Conservation (phyloP, 2,888 invertebrate genomes). For the Philaethria dido region DNA sequence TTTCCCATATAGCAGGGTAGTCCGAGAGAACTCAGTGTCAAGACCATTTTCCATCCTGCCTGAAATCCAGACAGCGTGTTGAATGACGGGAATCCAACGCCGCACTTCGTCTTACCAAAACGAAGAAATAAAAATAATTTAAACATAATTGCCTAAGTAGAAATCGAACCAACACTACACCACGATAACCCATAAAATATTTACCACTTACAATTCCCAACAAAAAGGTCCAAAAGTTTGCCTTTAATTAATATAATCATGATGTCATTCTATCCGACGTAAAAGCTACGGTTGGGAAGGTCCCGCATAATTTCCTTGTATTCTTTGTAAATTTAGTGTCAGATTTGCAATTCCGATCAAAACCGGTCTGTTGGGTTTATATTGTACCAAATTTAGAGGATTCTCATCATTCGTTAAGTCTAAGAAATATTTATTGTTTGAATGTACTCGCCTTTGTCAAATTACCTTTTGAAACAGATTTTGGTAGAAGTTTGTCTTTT, state of each 20-base stretch:
- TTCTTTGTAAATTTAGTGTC: slow-evolving; percentile 70
- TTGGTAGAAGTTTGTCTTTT: neutral
- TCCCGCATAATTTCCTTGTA: slow-evolving; percentile 71
- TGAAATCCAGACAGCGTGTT: no score
- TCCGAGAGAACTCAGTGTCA: no score
- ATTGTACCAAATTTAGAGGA: slow-evolving; percentile 43
- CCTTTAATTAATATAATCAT: slow-evolving; percentile 35
- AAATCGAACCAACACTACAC: no score
- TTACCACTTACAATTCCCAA: neutral
- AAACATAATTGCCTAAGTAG: no score
- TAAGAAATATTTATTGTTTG: slow-evolving; percentile 30
- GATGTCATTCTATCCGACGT: slow-evolving; percentile 29
- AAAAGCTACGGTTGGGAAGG: slow-evolving; percentile 53
- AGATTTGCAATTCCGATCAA: slow-evolving; percentile 70
- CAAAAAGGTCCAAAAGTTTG: slow-evolving; percentile 16
- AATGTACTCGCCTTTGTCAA: slow-evolving; percentile 24
- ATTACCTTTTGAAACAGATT: neutral
- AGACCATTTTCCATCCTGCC: no score
- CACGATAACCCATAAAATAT: no score
- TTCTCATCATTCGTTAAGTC: slow-evolving; percentile 44
- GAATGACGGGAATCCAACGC: no score
- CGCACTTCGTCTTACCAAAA: no score
- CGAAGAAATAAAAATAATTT: no score
- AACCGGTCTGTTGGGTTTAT: slow-evolving; percentile 40
- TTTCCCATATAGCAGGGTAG: no score